Evolutionary conservation across 1,140 invertebrate species (phyloP).

Genomic region (Drosophila pallidifrons): DNA sequence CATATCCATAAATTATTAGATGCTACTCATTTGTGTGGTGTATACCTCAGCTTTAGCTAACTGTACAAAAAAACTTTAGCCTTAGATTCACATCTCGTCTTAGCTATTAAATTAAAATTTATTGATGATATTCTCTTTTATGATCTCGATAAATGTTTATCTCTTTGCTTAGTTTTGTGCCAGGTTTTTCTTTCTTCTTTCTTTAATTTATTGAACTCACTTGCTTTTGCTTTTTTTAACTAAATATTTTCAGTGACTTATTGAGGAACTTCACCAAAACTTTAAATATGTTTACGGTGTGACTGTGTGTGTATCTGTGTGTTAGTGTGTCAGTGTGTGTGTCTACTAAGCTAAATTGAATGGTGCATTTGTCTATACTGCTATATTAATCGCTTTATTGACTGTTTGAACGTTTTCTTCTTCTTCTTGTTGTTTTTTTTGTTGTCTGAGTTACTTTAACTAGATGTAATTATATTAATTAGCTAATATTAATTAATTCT

Average conservation of each 20-base stretch:
- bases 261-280: slow-evolving; percentile 80
- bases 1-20: slow-evolving; percentile 38
- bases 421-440: too few relatives aligned
- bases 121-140: slow-evolving; percentile 71
- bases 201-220: slow-evolving; percentile 58
- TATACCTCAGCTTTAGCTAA: slow-evolving; percentile 60
- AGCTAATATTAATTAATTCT: slow-evolving; percentile 56
- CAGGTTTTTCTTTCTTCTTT: slow-evolving; percentile 45
- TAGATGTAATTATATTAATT: slow-evolving; percentile 71
- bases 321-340: slow-evolving; percentile 32
- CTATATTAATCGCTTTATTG: slow-evolving; percentile 69
- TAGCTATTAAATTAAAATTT: slow-evolving; percentile 73
- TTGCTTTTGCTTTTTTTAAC: slow-evolving; percentile 62
- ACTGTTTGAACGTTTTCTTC: slow-evolving; percentile 60
- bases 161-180: slow-evolving; percentile 55
- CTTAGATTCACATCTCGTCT: slow-evolving; percentile 47
- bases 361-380: slow-evolving; percentile 59
- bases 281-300: slow-evolving; percentile 56
- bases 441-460: slow-evolving; percentile 38
- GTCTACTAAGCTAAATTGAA: slow-evolving; percentile 63
- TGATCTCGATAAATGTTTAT: slow-evolving; percentile 42
- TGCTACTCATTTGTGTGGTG: slow-evolving; percentile 50
- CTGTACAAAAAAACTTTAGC: slow-evolving; percentile 72
- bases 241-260: slow-evolving; percentile 67
- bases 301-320: slow-evolving; percentile 36